Base-by-base conservation (phyloP, 1,140 invertebrate species). In the Atta cephalotes region DNA sequence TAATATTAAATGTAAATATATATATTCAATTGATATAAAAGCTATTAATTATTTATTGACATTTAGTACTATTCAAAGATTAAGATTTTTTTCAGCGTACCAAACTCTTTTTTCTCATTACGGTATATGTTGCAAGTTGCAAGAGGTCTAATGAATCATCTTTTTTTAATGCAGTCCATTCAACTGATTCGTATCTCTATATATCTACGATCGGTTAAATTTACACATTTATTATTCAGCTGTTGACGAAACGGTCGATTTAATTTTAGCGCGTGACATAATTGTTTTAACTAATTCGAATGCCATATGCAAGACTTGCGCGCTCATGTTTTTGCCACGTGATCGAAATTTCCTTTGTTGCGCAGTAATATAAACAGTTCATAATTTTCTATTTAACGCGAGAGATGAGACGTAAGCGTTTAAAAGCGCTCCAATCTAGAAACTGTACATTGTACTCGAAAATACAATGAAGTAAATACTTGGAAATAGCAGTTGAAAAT, bases 221-320 rank as follows among this genome's bases (percentile, higher is more conserved):
- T 76, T 62, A 14, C 18, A n/a, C 56, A 12, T 18, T 35, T 74
- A 49, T 84, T 51, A 84, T 51, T 74, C 51, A 53, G 70, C 28
- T 14, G 68, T 14, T 68, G 77, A 21, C 35, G 21, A 71, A 72
- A 82, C 53, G 35, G 53, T 7, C 39, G 39, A n/a, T 39, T 76
- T 76, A 76, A 84, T 76, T 84, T 76, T 84, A 74, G 56, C 56
- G n/a, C 14, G 56, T 25, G 56, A 60, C 25, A 31, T 49, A 74
- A 76, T 84, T 63, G 56, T 62, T 74, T 84, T 35, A 74, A 49
- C 28, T 35, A 21, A 84, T 74, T 74, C 35, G 25, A 16, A 74
- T 25, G 35, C 18, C 21, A 60, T 53, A 25, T 72, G 21, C 78
- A 39, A 58, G n/a, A 70, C 25, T 71, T 25, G 21, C 18, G 9